phyloP scores from a whole-genome alignment of 1,140 invertebrate genomes.

The Phortica variegata region DNA sequence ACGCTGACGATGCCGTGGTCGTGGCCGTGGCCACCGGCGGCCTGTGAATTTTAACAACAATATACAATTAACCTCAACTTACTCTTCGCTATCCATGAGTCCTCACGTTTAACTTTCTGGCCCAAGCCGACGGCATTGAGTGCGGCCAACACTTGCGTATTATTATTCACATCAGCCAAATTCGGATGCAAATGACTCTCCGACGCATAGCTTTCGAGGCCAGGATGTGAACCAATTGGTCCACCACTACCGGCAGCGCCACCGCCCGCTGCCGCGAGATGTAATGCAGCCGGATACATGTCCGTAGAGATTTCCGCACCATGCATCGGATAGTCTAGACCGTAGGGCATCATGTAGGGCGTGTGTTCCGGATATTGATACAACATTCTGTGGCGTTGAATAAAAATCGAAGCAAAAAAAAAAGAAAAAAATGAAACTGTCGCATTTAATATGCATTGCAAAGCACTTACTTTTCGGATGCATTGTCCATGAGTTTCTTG shows the following conservation, averaged over 20 bases:
- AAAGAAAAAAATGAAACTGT: background rate
- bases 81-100: slow-evolving; percentile 49
- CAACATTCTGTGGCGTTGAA: slow-evolving; percentile 49
- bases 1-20: too few relatives aligned
- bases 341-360: slow-evolving; percentile 56
- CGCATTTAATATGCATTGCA: background rate
- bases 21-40: too few relatives aligned
- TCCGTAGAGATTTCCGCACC: slow-evolving; percentile 33
- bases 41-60: too few relatives aligned
- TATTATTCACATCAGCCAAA: slow-evolving; percentile 38
- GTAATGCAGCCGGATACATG: slow-evolving; percentile 30
- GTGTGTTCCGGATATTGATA: slow-evolving; percentile 51
- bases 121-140: slow-evolving; percentile 34
- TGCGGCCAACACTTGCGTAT: slow-evolving; percentile 43
- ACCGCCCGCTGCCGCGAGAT: slow-evolving; percentile 30
- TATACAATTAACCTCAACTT: slow-evolving; percentile 22
- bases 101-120: slow-evolving; percentile 54
- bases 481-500: slow-evolving; percentile 62
- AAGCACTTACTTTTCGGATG: slow-evolving; percentile 42
- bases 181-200: slow-evolving; percentile 48
- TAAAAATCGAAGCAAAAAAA: background rate
- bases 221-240: too few relatives aligned
- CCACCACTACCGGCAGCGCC: slow-evolving; percentile 31
- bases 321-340: slow-evolving; percentile 49
- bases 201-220: slow-evolving; percentile 37